Base-by-base conservation (phyloP, 2,888 invertebrate species). In the Nycteola revayana region DNA sequence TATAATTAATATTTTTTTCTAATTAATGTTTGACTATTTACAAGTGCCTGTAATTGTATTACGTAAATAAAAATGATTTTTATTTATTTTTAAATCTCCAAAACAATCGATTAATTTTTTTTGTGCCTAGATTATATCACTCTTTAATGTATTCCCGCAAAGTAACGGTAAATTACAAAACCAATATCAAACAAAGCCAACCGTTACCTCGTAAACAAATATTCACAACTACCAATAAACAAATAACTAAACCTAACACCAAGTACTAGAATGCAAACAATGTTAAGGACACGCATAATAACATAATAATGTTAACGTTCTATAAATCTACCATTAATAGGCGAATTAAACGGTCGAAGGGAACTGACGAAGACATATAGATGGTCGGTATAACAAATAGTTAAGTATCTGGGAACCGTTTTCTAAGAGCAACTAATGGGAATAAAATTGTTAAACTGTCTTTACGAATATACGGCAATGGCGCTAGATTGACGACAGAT, bases 351-450 rank as follows among this genome's bases (percentile, higher is more conserved):
- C 42, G 49, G 42, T 35, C 44, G 41, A 23, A 41, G 47, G 42
- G 49, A 46, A 40, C 51, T 42, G 53, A 55, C 38, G 33, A 54
- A 49, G 49, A 56, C 63, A 56, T 60, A 61, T 49, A 33, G 37
- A 18, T 10, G 9, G 8, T 17, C 24, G 8, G 1, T 7, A 1
- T 34, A 42, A n/a, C n/a, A 21, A n/a, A n/a, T 21, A 43, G 50
- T 52, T 53, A 59, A 59, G 48, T 36, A 49, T 35, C 54, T 49
- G 34, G 52, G 34, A 63, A 63, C 50, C 41, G 38, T 55, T 56
- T n/a, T 52, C n/a, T n/a, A n/a, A n/a, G n/a, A n/a, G n/a, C n/a
- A 14, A 46, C 50, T 57, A 62, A 54, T 57, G 47, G 55, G 49
- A 36, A 55, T 53, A 51, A 49, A 50, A 57, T 57, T 48, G 47